phyloP scores from a whole-genome alignment of 2,113 vertebrate species.

The Andinoacara biseriatus region DNA sequence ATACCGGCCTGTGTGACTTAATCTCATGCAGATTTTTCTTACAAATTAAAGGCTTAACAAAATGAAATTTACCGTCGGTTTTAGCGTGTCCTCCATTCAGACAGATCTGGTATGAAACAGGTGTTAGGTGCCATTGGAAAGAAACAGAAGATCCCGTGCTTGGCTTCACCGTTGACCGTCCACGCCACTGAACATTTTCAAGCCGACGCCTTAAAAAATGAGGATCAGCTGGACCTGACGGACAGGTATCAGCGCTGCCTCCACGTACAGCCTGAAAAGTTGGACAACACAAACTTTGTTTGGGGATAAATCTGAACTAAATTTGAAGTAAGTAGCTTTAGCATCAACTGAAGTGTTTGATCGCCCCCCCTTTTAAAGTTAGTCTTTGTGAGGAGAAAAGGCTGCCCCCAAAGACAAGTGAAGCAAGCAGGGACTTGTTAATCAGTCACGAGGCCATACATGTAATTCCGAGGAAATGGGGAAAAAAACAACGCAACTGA shows the following conservation, averaged over 20 bases:
- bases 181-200: neutral
- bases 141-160: neutral
- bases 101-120: neutral
- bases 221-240: slow-evolving; percentile 43
- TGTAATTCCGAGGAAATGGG: too few relatives aligned
- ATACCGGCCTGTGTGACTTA: neutral
- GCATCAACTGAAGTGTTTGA: neutral
- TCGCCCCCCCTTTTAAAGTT: too few relatives aligned
- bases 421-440: too few relatives aligned
- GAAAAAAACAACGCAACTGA: too few relatives aligned
- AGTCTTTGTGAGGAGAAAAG: too few relatives aligned
- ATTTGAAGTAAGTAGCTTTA: neutral
- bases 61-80: slow-evolving; percentile 8
- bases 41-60: too few relatives aligned
- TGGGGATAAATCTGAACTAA: neutral
- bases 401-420: too few relatives aligned
- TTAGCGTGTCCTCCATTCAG: slow-evolving; percentile 42
- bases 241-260: slow-evolving; percentile 43
- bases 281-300: neutral
- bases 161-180: neutral
- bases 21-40: neutral
- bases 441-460: too few relatives aligned
- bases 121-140: neutral
- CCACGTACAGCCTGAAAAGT: neutral
- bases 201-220: slow-evolving; percentile 23